Percentiles rank a stretch among this genome's conserved stretches.
These are phyloP conservation scores for Scopus umbretta DNA, from an alignment of 2,113 vertebrate species.

Conservation along the genomic window DNA sequence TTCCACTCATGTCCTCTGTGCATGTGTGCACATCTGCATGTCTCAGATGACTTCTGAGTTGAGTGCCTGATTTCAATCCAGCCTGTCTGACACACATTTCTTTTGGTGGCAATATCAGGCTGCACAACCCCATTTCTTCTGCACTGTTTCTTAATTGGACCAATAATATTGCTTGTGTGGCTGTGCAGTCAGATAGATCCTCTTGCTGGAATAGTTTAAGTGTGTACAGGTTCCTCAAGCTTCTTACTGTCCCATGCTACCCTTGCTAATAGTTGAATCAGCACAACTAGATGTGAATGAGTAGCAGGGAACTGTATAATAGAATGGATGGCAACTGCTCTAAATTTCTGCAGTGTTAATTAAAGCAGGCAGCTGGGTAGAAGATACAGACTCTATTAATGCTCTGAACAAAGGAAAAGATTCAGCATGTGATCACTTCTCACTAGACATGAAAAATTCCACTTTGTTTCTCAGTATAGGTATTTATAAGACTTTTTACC, in stretches of 20 bases:
- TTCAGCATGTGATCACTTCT: neutral
- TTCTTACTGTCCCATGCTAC: neutral
- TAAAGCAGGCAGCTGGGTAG: neutral
- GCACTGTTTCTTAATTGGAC: neutral
- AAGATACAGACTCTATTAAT: neutral
- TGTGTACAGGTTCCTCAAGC: neutral
- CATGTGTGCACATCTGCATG: fast-evolving
- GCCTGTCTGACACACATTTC: neutral
- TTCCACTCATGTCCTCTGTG: neutral
- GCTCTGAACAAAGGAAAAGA: neutral
- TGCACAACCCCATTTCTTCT: neutral
- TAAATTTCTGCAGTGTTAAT: neutral
- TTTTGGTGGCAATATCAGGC: neutral
- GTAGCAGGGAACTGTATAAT: neutral
- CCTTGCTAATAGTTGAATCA: neutral
- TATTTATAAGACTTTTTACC: neutral
- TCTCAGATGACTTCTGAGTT: neutral
- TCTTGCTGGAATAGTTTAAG: neutral
- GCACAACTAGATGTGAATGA: neutral
- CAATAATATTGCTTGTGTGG: neutral
- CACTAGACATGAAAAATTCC: neutral
- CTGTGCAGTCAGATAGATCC: neutral
- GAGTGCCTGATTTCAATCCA: neutral
- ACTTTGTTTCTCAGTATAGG: neutral
- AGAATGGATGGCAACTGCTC: neutral